phyloP scores from a whole-genome alignment of 1,140 invertebrate genomes.

The roundworm (Caenorhabditis elegans) region WBcel235 BX284603.4:9135001-9135500 shows the following conservation, averaged over 20 bases:
- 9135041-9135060: too few relatives aligned
- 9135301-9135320: conserved; percentile 23
- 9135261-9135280: background rate
- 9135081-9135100: too few relatives aligned
- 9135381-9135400: conserved; percentile 25
- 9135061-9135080: too few relatives aligned
- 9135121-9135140: too few relatives aligned
- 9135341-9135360: background rate
- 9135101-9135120: too few relatives aligned
- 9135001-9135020: too few relatives aligned
- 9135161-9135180: too few relatives aligned
- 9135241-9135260: background rate
- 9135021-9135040: too few relatives aligned
- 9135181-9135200: too few relatives aligned
- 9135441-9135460: background rate
- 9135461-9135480: background rate
- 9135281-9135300: conserved; percentile 32
- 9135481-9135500: too few relatives aligned
- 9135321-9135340: background rate
- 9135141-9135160: too few relatives aligned
- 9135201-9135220: background rate
- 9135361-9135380: background rate
- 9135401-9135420: background rate
- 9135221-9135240: conserved; percentile 10
- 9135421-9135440: background rate